Base-by-base conservation (phyloP, 2,888 invertebrate species). In the Tachystola acroxantha region DNA sequence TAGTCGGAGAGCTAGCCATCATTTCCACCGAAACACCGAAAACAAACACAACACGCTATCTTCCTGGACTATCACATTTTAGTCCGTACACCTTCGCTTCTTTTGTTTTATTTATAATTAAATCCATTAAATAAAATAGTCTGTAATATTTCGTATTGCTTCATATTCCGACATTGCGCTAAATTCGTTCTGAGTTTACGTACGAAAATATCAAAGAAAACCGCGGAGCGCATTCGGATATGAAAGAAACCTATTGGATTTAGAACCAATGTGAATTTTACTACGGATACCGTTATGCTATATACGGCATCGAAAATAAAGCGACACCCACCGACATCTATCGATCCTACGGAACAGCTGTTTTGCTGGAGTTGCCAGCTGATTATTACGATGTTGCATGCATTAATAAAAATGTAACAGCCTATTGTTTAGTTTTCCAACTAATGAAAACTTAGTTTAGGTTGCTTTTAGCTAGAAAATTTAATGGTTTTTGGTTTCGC, bases 1-100 rank as follows among this genome's bases (percentile, higher is more conserved):
- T 93, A 50, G 91, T 90, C 49, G 91, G 91, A 57, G 92, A 91
- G 70, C 80, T 88, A 53, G 90, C 90, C 90, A 91, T 91, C 67
- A 80, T 81, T 71, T 69, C 77, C 76, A 80, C 75, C 79, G 77
- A 78, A 76, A 82, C 84, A 78, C 72, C 76, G 64, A 76, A 80
- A 81, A 80, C 84, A 84, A 82, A 84, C 80, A 80, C 74, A 66
- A 68, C 65, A 64, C 61, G 7, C 24, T 57, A 64, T 56, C 60
- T 59, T 54, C 58, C 54, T 46, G 53, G 53, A 55, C 61, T 59
- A 64, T 48, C 52, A 58, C 76, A 79, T 81, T 71, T 64, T 64
- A 57, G 42, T 48, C 50, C 50, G 48, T 45, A 47, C 48, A 49
- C 48, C 51, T 48, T 48, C 40, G 50, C 45, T 50, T 52, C 48